These are phyloP conservation scores for Scarus forsteni DNA, from an alignment of 2,797 vertebrate genomes.

Conservation along the genomic window DNA sequence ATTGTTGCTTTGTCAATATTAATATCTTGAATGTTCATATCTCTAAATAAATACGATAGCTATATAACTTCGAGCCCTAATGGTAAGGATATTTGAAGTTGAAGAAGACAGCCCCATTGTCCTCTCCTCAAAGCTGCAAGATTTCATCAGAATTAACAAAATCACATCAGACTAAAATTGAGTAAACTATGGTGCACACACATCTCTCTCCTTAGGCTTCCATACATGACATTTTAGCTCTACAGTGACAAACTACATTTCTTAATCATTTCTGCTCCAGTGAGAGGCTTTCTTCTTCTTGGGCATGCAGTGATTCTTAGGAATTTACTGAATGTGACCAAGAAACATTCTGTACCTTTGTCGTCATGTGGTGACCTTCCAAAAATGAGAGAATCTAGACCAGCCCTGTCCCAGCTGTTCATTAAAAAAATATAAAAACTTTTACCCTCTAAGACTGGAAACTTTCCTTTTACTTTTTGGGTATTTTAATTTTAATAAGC, in stretches of 20 bases:
- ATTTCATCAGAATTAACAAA: no score
- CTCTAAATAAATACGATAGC: no score
- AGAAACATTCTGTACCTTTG: constrained; percentile 30
- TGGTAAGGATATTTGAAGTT: no score
- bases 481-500: not conserved
- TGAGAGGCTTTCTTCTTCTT: constrained; percentile 34
- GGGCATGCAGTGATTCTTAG: constrained; percentile 15
- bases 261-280: not conserved
- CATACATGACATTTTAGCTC: constrained; percentile 1
- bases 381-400: constrained; percentile 26
- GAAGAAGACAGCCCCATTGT: no score
- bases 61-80: no score
- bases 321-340: constrained; percentile 39
- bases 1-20: no score
- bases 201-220: no score
- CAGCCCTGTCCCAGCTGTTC: constrained; percentile 20
- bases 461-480: not conserved
- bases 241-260: constrained; percentile 1
- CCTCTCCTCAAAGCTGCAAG: no score
- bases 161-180: no score
- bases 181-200: no score
- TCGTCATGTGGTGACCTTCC: constrained; percentile 8
- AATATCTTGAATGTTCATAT: no score
- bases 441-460: not conserved
- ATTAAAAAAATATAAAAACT: not conserved